Evolutionary conservation across 2,888 invertebrate genomes (phyloP), one percentile per base, ranked within the genome.

Genomic region (Drepana falcataria): DNA sequence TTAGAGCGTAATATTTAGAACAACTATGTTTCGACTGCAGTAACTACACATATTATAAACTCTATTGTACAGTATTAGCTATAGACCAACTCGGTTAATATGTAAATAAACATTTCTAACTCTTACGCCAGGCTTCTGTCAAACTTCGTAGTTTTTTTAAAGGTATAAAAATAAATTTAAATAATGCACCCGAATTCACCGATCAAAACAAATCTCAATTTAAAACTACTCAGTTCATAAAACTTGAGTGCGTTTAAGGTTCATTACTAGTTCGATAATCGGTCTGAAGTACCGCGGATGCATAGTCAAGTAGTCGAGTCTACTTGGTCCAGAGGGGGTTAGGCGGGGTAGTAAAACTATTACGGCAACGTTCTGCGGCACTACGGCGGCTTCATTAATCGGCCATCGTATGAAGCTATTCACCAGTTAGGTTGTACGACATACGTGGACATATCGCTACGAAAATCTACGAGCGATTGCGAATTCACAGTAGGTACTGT

Each of bases 211-310:
- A 63, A 60, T 44, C 44, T 9, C 60, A 68, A 68, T 72, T 73
- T 69, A 70, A 71, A 68, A 61, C 48, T 48, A 37, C 37, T 40
- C 34, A 33, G 51, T 51, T 51, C 40, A 51, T 9, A 69, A 75
- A 78, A 76, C 74, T 79, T 73, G 73, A 70, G 66, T 69, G 73
- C 72, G 73, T 81, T 21, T 75, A 76, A 76, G 80, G 80, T 85
- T 88, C 82, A 85, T 87, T 87, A 88, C 85, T 83, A 85, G 86
- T 87, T 87, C 83, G 83, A 87, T 89, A 87, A 89, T 90, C 87
- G 85, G 77, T 83, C 64, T 80, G 81, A 79, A 86, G 87, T 81
- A 84, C 82, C 81, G 79, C 77, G 83, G 80, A 85, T 87, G 88
- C 87, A 89, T 90, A 89, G 85, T 88, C 85, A 85, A 89, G 88